These are phyloP conservation scores for Vidua macroura DNA, from an alignment of 2,113 vertebrate species.

Conservation along the genomic window DNA sequence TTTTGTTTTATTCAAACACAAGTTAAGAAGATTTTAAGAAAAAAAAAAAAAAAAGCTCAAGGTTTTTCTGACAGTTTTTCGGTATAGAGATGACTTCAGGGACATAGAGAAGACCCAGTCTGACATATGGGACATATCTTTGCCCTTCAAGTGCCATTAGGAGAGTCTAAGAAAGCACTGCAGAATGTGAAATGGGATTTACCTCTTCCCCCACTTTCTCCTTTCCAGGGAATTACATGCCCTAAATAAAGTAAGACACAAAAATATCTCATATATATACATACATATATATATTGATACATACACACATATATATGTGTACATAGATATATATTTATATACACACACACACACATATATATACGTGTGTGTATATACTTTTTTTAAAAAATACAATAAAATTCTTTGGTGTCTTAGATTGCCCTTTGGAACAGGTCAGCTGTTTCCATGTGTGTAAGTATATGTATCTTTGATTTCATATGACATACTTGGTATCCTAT, in stretches of 20 bases:
- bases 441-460: not conserved
- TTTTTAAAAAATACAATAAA: not conserved
- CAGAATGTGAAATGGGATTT: not conserved
- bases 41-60: not conserved
- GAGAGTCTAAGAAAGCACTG: not conserved
- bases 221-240: not conserved
- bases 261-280: not conserved
- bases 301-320: not conserved
- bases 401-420: not conserved
- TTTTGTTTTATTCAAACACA: not conserved
- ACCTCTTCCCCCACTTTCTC: accelerated
- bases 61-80: not conserved
- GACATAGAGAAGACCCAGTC: not conserved
- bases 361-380: not conserved
- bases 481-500: not conserved
- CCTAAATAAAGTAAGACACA: not conserved
- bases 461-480: not conserved
- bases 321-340: too few relatives aligned
- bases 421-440: not conserved
- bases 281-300: too few relatives aligned
- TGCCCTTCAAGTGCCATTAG: not conserved
- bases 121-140: not conserved
- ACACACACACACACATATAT: not conserved
- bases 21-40: not conserved
- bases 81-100: not conserved